These are phyloP conservation scores for Motacilla alba DNA, from an alignment of 2,113 vertebrate genomes.

Conservation along the genomic window DNA sequence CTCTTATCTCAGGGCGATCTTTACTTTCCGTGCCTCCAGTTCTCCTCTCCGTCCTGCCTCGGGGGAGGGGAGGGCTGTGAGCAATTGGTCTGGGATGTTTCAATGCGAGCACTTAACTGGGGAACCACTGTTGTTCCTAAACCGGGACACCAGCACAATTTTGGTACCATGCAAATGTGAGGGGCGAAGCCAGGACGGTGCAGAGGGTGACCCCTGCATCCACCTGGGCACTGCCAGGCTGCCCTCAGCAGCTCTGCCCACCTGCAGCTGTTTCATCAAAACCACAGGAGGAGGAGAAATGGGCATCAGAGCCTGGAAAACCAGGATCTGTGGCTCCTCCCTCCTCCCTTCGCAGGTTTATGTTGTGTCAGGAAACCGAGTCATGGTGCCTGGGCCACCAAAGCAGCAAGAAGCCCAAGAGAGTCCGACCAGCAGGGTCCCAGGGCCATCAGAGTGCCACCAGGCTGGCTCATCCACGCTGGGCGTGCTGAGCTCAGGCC, in stretches of 20 bases:
- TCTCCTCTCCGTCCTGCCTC: background rate
- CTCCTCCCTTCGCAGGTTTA: background rate
- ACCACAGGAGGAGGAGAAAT: background rate
- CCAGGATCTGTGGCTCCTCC: background rate
- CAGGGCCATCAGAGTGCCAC: background rate
- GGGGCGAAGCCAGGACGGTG: background rate
- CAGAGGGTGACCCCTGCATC: background rate
- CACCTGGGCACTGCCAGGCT: background rate
- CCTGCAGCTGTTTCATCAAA: background rate
- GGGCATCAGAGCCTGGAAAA: background rate
- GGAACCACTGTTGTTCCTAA: background rate
- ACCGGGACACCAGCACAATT: background rate
- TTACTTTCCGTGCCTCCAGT: background rate
- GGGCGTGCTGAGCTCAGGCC: background rate
- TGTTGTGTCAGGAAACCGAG: background rate
- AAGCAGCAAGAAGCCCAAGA: background rate
- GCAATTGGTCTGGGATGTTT: background rate
- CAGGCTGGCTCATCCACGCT: background rate
- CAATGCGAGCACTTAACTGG: background rate
- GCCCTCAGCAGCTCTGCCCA: background rate
- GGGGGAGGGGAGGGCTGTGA: background rate
- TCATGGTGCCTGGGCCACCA: background rate
- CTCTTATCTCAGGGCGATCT: too few relatives aligned
- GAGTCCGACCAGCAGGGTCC: background rate
- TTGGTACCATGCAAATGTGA: fast-evolving